Percentiles rank a stretch among this genome's conserved stretches.
These are phyloP conservation scores for Sarcophaga variegata DNA, from an alignment of 2,888 invertebrate species.

Conservation along the genomic window DNA sequence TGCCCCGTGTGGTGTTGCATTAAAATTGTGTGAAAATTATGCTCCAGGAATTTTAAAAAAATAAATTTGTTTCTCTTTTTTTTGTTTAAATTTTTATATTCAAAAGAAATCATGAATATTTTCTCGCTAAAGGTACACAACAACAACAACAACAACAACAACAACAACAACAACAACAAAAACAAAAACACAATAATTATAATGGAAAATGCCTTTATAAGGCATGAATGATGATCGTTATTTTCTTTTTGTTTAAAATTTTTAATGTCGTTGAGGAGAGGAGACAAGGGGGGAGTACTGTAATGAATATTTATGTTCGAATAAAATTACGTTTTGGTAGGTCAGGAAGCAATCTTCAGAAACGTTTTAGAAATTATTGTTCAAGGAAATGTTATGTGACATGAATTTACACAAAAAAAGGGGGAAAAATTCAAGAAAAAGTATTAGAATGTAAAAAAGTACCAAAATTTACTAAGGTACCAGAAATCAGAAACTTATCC, in stretches of 20 bases:
- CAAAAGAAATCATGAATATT: conserved; percentile 32
- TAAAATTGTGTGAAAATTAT: conserved; percentile 69
- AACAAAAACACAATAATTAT: background rate
- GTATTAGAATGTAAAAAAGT: too few species aligned
- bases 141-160: too few species aligned
- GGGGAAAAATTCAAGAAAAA: background rate
- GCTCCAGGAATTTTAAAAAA: conserved; percentile 63
- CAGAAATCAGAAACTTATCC: too few species aligned
- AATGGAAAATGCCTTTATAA: background rate
- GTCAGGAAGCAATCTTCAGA: background rate
- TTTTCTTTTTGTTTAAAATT: background rate
- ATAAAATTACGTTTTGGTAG: background rate
- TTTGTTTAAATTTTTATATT: background rate
- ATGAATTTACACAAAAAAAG: background rate
- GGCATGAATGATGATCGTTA: background rate
- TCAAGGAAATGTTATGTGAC: background rate
- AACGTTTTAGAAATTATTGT: background rate
- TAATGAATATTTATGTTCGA: background rate
- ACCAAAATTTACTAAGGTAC: too few species aligned
- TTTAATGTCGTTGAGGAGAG: too few species aligned
- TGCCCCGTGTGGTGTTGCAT: conserved; percentile 23
- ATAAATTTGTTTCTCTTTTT: background rate
- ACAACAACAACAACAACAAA: background rate
- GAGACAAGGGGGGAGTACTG: background rate
- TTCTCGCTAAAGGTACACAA: background rate